Evolutionary conservation across 1,140 invertebrate species (phyloP), one percentile per base, ranked within the genome.

Genomic region (Tenebrio molitor): DNA sequence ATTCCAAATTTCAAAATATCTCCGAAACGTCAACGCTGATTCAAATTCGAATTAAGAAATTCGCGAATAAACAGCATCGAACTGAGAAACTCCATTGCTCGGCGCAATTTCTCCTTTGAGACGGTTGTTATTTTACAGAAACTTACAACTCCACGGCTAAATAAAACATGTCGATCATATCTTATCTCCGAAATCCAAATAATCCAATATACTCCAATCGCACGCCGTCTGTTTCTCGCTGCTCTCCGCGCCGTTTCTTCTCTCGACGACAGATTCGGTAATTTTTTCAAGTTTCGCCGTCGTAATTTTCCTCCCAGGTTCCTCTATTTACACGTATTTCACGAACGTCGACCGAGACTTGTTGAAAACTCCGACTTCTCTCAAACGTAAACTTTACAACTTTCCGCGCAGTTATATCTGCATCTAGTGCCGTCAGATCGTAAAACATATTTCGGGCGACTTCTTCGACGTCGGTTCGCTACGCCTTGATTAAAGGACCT

Each of bases 301-400:
- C 44, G 44, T 50, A 50, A 50, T 21, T 50, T 21, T 21, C 44
- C 44, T 50, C n/a, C 19, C 44, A 21, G 44, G 14, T 50, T 50
- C 44, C 44, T 50, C 44, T 50, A 50, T 50, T 50, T 50, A 21
- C 44, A 50, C 44, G 44, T 50, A 17, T 50, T 50, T 50, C 44
- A 21, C 44, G 50, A 58, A 29, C 50, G 29, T 17, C 50, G 14
- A 58, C 50, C 29, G 19, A 58, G 50, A 58, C 50, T 58, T 58
- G 50, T 58, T 58, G 50, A 58, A 58, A 58, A 58, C 21, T 58
- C n/a, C 50, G 23, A 58, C 50, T 58, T 58, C 50, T 58, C 44
- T 17, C 44, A 50, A 50, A 50, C 44, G 50, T 58, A 58, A 58
- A 58, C 50, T 58, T 58, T 29, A 29, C 50, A 58, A 58, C 50